Evolutionary conservation across 2,888 invertebrate species (phyloP), one percentile per base, ranked within the genome.

Genomic region (Limnephilus rhombicus): DNA sequence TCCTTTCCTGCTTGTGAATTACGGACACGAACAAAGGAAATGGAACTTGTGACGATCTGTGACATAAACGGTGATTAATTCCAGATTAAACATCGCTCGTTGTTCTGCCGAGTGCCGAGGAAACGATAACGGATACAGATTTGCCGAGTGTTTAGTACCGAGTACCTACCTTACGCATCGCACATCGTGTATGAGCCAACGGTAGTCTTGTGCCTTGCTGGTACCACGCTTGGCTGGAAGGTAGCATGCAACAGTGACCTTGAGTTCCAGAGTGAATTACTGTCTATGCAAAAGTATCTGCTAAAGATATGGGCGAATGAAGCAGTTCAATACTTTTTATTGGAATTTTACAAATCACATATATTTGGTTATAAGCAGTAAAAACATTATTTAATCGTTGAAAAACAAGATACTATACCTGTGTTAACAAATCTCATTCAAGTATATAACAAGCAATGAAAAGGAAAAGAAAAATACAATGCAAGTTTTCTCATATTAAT

Each of bases 1-100:
- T 82, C 31, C 82, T 24, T 82, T 82, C 82, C 82, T 82, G 82
- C 82, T 82, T 29, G 82, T 29, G 82, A 82, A 82, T 82, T 82
- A 34, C 82, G 24, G 31, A 82, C 82, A 34, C 82, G 82, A 82
- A 82, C 82, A 82, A n/a, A n/a, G 82, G 82, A 68, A 68, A 34
- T 29, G n/a, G 31, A 82, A 29, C 31, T 82, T 82, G 82, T 9
- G 34, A 82, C 82, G 34, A 82, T 31, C 29, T 82, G 82, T 82
- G 82, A 82, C 82, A 34, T 82, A 29, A 82, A 24, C 82, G 34
- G 29, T 82, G 34, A 82, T 82, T 29, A 34, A 82, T 34, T 68
- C 53, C 18, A 68, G 53, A 68, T 68, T 24, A 68, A 68, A 68
- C 53, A 68, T 68, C 18, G 53, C 24, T 68, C 53, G 53, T 68